Evolutionary conservation across 2,113 vertebrate species (phyloP), one percentile per base, ranked within the genome.

Genomic region (Abramis brama): DNA sequence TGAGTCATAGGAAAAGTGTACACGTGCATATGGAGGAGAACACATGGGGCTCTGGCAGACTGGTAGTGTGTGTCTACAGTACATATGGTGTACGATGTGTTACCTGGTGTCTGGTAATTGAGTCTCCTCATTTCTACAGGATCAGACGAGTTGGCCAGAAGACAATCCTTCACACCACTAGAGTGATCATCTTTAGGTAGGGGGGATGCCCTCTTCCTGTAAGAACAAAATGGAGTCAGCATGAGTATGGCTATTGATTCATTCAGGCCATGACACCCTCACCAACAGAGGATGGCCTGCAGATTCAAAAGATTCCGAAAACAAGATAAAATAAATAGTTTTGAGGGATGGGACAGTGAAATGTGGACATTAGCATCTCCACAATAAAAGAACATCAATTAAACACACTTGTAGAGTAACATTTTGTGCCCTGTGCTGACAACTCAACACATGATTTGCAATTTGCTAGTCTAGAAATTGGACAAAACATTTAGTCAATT

Each of bases 91-190:
- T 39, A 33, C n/a, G 84, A 45, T 33, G 57, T 17, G 89, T 82
- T 96, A 97, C 98, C 97, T 97, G 97, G 97, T 30, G 97, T 98
- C 91, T 98, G 98, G 90, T 96, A 97, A 94, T 98, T 98, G 87
- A 99, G 96, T 68, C 98, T 94, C 81, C 97, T 95, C 97, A 99
- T 95, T 93, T 99, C 98, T 81, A 99, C 97, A 0, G 98, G 98
- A 89, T 99, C 98, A 0, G 96, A 96, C 1, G 96, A 96, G 89
- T 97, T 95, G 27, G 96, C 95, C 92, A 97, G 93, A 79, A 98
- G 93, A 0, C 96, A 97, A 89, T 99, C 97, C 91, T 99, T 99
- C 43, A 97, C 93, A 74, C 96, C 97, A 0, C 94, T 90, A 7
- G 96, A 94, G 83, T 97, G 96, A 85, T 98, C 96, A 0, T 98